Evolutionary conservation across 2,888 invertebrate species (phyloP).

Genomic region (Cataglyphis rosenhaueri): DNA sequence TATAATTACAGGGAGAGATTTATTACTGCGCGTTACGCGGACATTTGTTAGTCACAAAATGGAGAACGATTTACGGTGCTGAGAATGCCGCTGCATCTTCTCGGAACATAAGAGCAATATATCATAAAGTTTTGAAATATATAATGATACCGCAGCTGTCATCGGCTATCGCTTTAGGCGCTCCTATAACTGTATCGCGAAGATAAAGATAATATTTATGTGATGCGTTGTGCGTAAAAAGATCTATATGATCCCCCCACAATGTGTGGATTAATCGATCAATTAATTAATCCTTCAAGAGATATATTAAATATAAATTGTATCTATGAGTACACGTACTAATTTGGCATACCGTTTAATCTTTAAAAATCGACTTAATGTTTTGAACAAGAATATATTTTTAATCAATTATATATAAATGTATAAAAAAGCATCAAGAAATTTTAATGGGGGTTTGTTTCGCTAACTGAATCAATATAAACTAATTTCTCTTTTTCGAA

Average conservation of each 20-base stretch:
- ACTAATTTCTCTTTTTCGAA: slow-evolving; percentile 8
- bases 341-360: not conserved
- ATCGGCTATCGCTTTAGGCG: slow-evolving; percentile 17
- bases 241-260: not conserved
- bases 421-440: not conserved
- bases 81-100: slow-evolving; percentile 33
- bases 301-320: not conserved
- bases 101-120: slow-evolving; percentile 29
- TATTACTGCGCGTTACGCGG: slow-evolving; percentile 44
- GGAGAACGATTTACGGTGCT: slow-evolving; percentile 44
- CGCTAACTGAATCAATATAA: not conserved
- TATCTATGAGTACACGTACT: not conserved
- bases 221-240: slow-evolving; percentile 12
- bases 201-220: slow-evolving; percentile 48
- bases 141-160: slow-evolving; percentile 43
- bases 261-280: slow-evolving; percentile 21
- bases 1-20: slow-evolving; percentile 45
- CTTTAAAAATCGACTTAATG: not conserved
- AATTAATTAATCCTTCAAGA: slow-evolving; percentile 9
- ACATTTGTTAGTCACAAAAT: slow-evolving; percentile 52
- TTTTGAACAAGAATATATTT: not conserved
- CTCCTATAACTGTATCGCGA: slow-evolving; percentile 12
- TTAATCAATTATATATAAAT: not conserved
- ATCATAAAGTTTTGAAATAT: slow-evolving; percentile 51
- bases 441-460: not conserved